Conservation (phyloP, 1,140 invertebrate species). For the Pogonognathellus flavescens region DNA sequence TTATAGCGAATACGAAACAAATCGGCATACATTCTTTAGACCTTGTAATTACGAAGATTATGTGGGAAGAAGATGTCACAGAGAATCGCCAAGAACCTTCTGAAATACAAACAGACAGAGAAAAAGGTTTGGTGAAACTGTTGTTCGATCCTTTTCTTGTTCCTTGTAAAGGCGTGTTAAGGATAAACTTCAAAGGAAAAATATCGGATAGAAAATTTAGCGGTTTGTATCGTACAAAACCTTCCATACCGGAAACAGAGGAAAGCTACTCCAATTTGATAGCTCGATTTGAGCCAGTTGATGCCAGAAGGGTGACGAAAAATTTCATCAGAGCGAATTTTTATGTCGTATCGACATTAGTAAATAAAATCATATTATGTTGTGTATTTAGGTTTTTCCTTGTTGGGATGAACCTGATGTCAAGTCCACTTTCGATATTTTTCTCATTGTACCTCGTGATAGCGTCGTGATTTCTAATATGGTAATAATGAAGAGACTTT, state of each 20-base stretch:
- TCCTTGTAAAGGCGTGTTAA: slow-evolving; percentile 33
- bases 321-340: neutral
- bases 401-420: slow-evolving; percentile 78
- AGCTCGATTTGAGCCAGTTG: neutral
- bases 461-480: slow-evolving; percentile 68
- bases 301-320: slow-evolving; percentile 25
- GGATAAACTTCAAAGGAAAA: slow-evolving; percentile 56
- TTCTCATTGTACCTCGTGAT: slow-evolving; percentile 70
- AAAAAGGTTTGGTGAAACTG: slow-evolving; percentile 38
- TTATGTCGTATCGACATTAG: slow-evolving; percentile 75
- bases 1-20: slow-evolving; percentile 77
- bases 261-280: neutral
- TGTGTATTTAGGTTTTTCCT: slow-evolving; percentile 71
- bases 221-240: slow-evolving; percentile 26
- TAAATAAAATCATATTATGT: slow-evolving; percentile 66
- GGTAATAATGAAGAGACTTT: neutral
- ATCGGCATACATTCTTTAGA: slow-evolving; percentile 86
- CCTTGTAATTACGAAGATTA: slow-evolving; percentile 77
- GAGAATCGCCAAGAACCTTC: slow-evolving; percentile 50
- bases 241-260: neutral
- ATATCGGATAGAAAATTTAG: neutral
- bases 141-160: slow-evolving; percentile 53
- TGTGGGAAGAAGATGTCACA: slow-evolving; percentile 61
- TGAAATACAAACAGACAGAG: slow-evolving; percentile 2
- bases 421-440: slow-evolving; percentile 74